Conservation (phyloP, 2,113 vertebrate genomes). For the Trinectes maculatus region DNA sequence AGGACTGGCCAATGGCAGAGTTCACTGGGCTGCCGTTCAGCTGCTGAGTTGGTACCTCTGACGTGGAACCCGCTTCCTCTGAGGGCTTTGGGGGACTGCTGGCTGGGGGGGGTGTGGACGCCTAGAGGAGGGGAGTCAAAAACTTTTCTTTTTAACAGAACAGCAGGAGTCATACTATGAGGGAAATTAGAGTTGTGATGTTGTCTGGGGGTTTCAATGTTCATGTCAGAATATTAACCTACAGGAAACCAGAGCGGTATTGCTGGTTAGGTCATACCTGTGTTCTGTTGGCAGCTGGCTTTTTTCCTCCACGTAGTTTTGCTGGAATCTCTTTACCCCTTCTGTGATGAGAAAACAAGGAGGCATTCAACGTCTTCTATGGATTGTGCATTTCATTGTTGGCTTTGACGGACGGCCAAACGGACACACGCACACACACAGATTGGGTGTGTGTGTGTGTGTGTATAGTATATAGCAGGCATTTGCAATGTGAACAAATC, state of each 20-base stretch:
- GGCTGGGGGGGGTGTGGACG: conserved; percentile 75
- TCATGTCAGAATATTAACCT: neutral
- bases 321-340: conserved; percentile 85
- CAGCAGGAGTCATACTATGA: neutral
- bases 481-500: no score
- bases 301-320: conserved; percentile 86
- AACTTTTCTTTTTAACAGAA: neutral
- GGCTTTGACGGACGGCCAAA: no score
- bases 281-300: conserved; percentile 76
- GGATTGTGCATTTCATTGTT: no score
- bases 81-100: conserved; percentile 83
- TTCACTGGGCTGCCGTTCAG: conserved; percentile 86
- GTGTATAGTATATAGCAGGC: no score
- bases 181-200: neutral
- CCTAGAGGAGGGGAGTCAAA: conserved; percentile 33
- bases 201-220: neutral
- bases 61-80: conserved; percentile 78
- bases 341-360: conserved; percentile 65
- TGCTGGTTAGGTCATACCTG: conserved; percentile 69
- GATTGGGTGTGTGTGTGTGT: no score
- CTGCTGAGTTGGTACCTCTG: conserved; percentile 78
- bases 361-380: no score
- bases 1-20: conserved; percentile 81
- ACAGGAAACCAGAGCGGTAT: neutral
- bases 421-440: no score